Percentiles rank a stretch among this genome's conserved stretches.
phyloP scores from a whole-genome alignment of 2,113 vertebrate genomes.

The Ellobius talpinus region DNA sequence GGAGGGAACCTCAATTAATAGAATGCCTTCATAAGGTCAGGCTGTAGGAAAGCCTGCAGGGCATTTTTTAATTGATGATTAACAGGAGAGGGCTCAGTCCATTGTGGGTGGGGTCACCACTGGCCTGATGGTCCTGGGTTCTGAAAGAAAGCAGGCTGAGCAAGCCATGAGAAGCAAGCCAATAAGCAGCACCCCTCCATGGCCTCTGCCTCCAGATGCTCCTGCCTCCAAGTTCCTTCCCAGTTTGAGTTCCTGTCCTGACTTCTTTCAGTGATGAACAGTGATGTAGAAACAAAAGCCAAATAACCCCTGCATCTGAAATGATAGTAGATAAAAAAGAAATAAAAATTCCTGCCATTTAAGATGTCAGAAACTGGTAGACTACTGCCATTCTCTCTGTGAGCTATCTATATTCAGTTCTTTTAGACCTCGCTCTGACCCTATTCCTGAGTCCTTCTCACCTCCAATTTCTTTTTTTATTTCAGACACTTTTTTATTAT shows the following conservation, averaged over 20 bases:
- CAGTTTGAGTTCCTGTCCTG: neutral
- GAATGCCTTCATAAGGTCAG: neutral
- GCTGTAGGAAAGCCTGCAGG: neutral
- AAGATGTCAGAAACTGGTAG: neutral
- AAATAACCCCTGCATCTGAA: neutral
- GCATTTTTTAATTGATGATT: neutral
- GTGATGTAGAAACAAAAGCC: neutral
- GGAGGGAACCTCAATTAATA: neutral
- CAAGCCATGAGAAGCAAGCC: neutral
- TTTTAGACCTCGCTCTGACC: slow-evolving; percentile 38
- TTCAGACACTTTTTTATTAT: too few species aligned
- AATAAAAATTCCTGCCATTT: neutral
- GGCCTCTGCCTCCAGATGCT: neutral
- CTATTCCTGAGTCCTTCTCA: slow-evolving; percentile 33
- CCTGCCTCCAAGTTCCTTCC: neutral
- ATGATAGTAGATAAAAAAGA: neutral
- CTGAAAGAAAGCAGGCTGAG: neutral
- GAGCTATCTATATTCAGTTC: neutral
- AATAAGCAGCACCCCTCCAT: neutral
- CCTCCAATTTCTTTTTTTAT: too few species aligned
- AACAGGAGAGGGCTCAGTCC: neutral
- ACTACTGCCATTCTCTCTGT: neutral
- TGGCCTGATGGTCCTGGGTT: neutral
- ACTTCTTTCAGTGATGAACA: neutral
- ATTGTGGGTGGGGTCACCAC: too few species aligned